A percentile compares a stretch with the other conserved stretches of the same genome.
Conservation (phyloP, 2,888 invertebrate genomes). For the Cynaeus angustus region DNA sequence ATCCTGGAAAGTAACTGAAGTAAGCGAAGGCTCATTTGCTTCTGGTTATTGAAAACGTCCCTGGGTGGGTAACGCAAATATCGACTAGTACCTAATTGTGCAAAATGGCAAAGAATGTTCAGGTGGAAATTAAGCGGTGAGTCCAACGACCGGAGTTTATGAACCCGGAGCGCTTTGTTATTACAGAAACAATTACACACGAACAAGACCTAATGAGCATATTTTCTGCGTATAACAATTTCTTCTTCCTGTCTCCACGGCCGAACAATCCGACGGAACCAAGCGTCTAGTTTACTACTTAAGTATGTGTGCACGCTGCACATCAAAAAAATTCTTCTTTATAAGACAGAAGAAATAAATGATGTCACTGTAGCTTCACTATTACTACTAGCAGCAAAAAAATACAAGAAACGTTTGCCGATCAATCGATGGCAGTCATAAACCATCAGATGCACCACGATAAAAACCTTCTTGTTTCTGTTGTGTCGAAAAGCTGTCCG, state of each 20-base stretch:
- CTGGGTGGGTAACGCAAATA: constrained; percentile 39
- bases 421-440: constrained; percentile 16
- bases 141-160: constrained; percentile 62
- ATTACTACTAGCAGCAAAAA: too few relatives aligned
- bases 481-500: constrained; percentile 45
- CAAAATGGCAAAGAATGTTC: constrained; percentile 51
- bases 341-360: not conserved
- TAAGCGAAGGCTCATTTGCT: not conserved
- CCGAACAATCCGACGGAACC: constrained; percentile 38
- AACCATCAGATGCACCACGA: constrained; percentile 28
- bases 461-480: constrained; percentile 27
- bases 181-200: constrained; percentile 63
- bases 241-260: constrained; percentile 59
- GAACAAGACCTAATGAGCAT: constrained; percentile 62
- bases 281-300: not conserved
- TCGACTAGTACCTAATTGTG: constrained; percentile 46
- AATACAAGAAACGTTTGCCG: constrained; percentile 3
- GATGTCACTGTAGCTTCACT: too few relatives aligned
- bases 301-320: constrained; percentile 7
- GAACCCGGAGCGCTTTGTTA: constrained; percentile 61
- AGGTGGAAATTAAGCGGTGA: constrained; percentile 50
- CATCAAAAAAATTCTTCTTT: not conserved
- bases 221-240: constrained; percentile 61
- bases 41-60: constrained; percentile 16
- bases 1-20: not conserved